Base-by-base conservation (phyloP, 2,888 invertebrate genomes). In the Sesia bembeciformis region DNA sequence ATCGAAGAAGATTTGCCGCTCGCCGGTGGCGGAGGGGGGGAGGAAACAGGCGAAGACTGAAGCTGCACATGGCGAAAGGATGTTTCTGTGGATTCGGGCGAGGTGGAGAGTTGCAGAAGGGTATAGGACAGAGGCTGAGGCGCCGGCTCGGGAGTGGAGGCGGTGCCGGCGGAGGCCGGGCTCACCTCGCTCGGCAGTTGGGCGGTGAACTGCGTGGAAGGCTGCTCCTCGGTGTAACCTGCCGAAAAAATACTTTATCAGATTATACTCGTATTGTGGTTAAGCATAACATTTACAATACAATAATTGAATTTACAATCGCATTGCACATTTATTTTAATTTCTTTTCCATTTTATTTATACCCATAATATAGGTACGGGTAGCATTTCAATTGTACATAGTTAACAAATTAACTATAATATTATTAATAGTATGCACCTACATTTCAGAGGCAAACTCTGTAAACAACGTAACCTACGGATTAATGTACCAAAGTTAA, bases 151-250 rank as follows among this genome's bases (percentile, higher is more conserved):
- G 91, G 68, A 58, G 74, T 72, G 56, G 69, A 66, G 59, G 66
- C 63, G 65, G 68, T 58, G 68, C 69, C 72, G 70, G 76, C 65
- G 92, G 91, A 75, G 91, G 91, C 91, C 93, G 93, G 78, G 93
- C 91, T 91, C 80, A 92, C 91, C 88, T 93, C 93, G 74, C 90
- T 85, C 70, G 94, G 93, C 78, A 94, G 91, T 90, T 93, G 94
- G 71, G 94, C 93, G 71, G 94, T 93, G 89, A 94, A 94, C 84
- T 92, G 94, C 76, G 94, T 92, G 83, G 94, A 92, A 81, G 93
- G 93, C 82, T 94, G 90, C 83, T 95, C 94, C 80, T 94, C 94
- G 77, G 93, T 93, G 90, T 94, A 95, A 73, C 94, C 94, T 95
- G 91, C 4, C 58, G 80, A 82, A 80, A 39, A 54, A 54, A 39